Evolutionary conservation across 2,888 invertebrate species (phyloP).

Genomic region (Plagodis pulveraria): DNA sequence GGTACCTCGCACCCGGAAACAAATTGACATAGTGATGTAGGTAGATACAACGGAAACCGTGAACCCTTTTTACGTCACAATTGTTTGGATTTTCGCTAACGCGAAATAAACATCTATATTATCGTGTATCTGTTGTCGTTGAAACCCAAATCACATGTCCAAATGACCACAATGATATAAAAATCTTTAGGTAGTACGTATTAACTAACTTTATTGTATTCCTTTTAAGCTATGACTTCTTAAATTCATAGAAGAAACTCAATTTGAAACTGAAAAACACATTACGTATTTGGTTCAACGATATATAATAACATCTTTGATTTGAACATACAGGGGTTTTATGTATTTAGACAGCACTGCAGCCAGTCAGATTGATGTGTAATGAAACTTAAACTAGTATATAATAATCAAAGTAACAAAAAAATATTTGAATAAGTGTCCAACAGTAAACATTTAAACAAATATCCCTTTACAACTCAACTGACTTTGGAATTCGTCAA

Average conservation of each 20-base stretch:
- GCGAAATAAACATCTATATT: conserved; percentile 30
- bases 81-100: conserved; percentile 38
- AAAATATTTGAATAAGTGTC: conserved; percentile 43
- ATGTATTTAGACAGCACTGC: too few relatives aligned
- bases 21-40: conserved; percentile 61
- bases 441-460: conserved; percentile 49
- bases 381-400: too few relatives aligned
- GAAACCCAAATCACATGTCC: conserved; percentile 30
- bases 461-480: conserved; percentile 48
- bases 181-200: not conserved
- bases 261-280: too few relatives aligned
- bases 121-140: conserved; percentile 28
- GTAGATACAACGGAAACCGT: conserved; percentile 46
- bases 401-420: conserved; percentile 26
- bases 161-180: conserved; percentile 14
- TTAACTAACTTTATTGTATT: too few relatives aligned
- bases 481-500: conserved; percentile 56
- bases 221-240: too few relatives aligned
- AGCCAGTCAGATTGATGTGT: too few relatives aligned
- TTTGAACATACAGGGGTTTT: too few relatives aligned
- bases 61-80: conserved; percentile 57
- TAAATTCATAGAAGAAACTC: too few relatives aligned
- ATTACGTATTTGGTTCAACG: too few relatives aligned
- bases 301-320: too few relatives aligned
- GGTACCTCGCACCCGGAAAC: conserved; percentile 40